Evolutionary conservation across 92 coral and sea anemone genomes (phyloP), one percentile per base, ranked within the genome.

Genomic region (Meandrina meandrites): DNA sequence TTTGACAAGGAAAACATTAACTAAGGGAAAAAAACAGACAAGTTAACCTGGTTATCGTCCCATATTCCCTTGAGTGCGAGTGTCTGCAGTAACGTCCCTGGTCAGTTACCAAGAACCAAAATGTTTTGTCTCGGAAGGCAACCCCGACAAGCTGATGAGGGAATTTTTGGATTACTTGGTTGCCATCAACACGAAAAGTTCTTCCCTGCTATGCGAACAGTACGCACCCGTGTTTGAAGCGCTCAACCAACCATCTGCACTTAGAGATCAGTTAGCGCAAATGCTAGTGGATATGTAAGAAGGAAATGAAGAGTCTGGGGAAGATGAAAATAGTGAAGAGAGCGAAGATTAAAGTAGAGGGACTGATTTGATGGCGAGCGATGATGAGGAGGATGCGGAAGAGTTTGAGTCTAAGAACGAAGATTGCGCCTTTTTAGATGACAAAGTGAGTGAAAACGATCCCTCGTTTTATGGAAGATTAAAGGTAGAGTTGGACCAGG

Each of bases 321-420:
- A 42, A 22, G 54, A 13, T 15, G 24, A 56, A 56, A 18, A 56
- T 3, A 73, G 28, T 22, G 62, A 56, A 56, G 22, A 56, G 5
- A 73, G 51, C 28, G 51, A 73, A 16, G 54, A 75, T 75, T 34
- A 40, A 15, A 75, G 73, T 8, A 28, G 53, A 80, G 84, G 21
- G 1, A 80, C 56, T 6, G 34, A 80, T 34, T 80, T 80, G 14
- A 53, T 30, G 72, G 86, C 57, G 1, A 31, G 57, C 1, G 81
- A 80, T 73, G 82, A 73, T 34, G 81, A 87, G 35, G 90, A 87
- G n/a, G 56, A 75, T 64, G 86, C 81, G 69, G 87, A 87, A 60
- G 76, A 73, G 18, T 56, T 72, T 1, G 86, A 87, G 31, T 8
- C 78, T 6, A 86, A 81, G 54, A 81, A 81, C 17, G 86, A 87